Evolutionary conservation across 1,140 invertebrate species (phyloP).

Genomic region (Trypoxylus dichotomus): DNA sequence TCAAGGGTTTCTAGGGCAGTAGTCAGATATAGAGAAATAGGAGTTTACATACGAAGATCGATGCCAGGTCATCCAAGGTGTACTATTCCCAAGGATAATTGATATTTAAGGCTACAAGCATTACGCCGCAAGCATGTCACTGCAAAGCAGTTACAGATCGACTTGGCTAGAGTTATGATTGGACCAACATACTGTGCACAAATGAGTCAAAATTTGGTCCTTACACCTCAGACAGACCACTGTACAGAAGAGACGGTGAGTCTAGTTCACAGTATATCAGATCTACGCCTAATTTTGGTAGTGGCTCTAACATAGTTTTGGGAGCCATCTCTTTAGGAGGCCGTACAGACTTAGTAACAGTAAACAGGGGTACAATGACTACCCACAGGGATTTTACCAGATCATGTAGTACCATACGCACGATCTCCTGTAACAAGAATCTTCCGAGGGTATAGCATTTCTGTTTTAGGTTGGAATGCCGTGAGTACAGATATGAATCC

Average conservation of each 20-base stretch:
- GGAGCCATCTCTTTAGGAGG: constrained; percentile 40
- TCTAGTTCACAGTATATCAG: constrained; percentile 30
- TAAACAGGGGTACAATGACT: constrained; percentile 33
- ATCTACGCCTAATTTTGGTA: constrained; percentile 39
- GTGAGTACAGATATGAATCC: constrained; percentile 47
- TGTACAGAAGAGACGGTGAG: constrained; percentile 41
- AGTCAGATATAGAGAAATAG: no score
- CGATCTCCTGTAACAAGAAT: not conserved
- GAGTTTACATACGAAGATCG: no score
- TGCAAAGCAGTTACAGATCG: no score
- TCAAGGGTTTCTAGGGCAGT: no score
- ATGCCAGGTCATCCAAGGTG: no score
- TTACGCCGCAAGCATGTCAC: no score
- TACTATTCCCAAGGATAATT: no score
- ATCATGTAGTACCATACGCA: no score
- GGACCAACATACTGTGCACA: constrained; percentile 9
- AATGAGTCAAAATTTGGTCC: constrained; percentile 30
- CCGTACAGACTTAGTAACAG: not conserved
- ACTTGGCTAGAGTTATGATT: no score
- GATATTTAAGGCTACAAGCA: no score
- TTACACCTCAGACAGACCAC: constrained; percentile 31
- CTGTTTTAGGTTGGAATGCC: not conserved
- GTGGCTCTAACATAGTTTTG: constrained; percentile 47
- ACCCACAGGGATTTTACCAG: no score
- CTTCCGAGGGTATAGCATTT: not conserved